Base-by-base conservation (phyloP, 2,113 vertebrate genomes). In the Cynocephalus volans region DNA sequence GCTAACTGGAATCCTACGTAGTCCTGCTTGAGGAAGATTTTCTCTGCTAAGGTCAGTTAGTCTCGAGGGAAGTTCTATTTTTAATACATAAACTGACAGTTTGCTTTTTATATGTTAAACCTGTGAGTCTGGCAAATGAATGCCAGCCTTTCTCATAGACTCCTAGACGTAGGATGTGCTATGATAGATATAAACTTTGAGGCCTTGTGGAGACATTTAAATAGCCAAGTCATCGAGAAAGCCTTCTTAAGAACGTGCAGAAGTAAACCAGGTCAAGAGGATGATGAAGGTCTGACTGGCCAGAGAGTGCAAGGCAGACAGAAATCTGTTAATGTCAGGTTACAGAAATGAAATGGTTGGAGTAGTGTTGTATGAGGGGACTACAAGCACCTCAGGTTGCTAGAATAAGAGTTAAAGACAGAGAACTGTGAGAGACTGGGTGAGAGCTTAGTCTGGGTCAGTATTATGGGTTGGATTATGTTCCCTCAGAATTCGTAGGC, bases 171-270 rank as follows among this genome's bases (percentile, higher is more conserved):
- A n/a, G 67, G 17, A 67, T 33, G 10, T 60, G 8, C 6, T 48
- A 28, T 23, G 36, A n/a, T 12, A 77, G 45, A 24, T 3, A 33
- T 4, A 65, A 52, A 14, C 36, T 11, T 4, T 83, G 15, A 23
- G 4, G 5, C 18, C 36, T 62, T 80, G 33, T 12, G 28, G 12
- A 72, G 26, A n/a, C 1, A 7, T n/a, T 69, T 41, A 28, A 6
- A 36, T 56, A 84, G 45, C n/a, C 11, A 1, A 7, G 2, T 0
- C 6, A 8, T 23, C 9, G 8, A 33, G 2, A 11, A 19, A 58
- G 3, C 4, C 8, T 41, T 33, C 19, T 62, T 52, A 50, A 15
- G 10, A 62, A 18, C 11, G 2, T 48, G 50, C 65, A 50, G 13
- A 7, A 23, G 2, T 33, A 67, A 41, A 50, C 45, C 15, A 50